Evolutionary conservation across 1,140 invertebrate species (phyloP), one percentile per base, ranked within the genome.

Genomic region (Drosophila tropicalis): DNA sequence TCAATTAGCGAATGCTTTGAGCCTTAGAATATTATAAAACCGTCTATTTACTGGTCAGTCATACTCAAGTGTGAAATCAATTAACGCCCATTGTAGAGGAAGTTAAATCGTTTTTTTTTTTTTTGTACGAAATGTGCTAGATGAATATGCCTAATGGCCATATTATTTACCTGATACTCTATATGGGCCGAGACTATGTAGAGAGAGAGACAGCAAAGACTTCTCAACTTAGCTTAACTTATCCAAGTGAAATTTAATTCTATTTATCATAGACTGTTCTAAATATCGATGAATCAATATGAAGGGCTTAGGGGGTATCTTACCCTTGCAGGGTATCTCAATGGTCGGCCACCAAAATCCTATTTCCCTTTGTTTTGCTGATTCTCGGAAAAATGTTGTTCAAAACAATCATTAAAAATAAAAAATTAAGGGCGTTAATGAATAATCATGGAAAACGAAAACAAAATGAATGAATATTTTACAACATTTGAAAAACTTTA

Each of bases 61-160:
- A 51, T 51, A 51, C 17, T 51, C 44, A 51, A 51, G 44, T 51
- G 44, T 51, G 17, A 51, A 51, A 51, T 51, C 44, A 51, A 51
- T 51, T 51, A 51, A 51, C 44, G 44, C 19, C 44, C 19, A 22
- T 22, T 22, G 44, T 51, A 51, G 44, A 51, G 17, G 44, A 51
- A 51, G 44, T 22, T 47, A 10, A 47, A 47, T 47, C 44, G 15
- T 44, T n/a, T 29, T 25, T 25, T 22, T 22, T 22, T 25, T 29
- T 29, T 29, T 2, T 5, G 29, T 29, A 29, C 29, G 5, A 29
- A 29, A 29, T 29, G 29, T 22, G 17, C 13, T 47, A 47, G 15
- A 9, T 19, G 3, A 47, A 47, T 19, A 19, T 47, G 17, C 44
- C 44, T 51, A 51, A 51, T 51, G 44, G 17, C 19, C 22, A 22